Evolutionary conservation across 2,797 vertebrate genomes (phyloP).

Genomic region (Malurus leucopterus): DNA sequence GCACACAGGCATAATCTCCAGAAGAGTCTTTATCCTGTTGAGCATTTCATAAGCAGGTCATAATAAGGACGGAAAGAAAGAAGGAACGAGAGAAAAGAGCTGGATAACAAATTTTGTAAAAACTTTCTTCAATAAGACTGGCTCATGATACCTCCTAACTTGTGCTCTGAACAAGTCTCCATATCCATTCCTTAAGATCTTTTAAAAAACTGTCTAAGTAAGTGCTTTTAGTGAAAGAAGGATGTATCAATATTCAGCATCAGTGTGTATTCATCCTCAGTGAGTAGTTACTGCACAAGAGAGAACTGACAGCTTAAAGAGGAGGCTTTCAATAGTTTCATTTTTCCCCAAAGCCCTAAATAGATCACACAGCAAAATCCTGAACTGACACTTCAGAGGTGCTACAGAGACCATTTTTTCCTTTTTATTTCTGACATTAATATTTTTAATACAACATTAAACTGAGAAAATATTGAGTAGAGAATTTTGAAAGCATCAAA

Average conservation of each 20-base stretch:
- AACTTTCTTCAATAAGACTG: background rate
- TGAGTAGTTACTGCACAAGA: slow-evolving; percentile 3
- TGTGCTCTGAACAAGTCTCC: background rate
- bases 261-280: slow-evolving; percentile 10
- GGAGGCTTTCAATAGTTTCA: slow-evolving; percentile 24
- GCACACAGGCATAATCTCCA: background rate
- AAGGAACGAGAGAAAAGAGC: background rate
- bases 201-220: background rate
- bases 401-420: background rate
- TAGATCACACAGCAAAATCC: slow-evolving; percentile 52
- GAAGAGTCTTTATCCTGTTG: background rate
- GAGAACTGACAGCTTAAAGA: slow-evolving; percentile 23
- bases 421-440: slow-evolving; percentile 16
- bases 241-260: slow-evolving; percentile 34
- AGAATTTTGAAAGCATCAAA: background rate
- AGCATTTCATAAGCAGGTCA: slow-evolving; percentile 19
- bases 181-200: background rate
- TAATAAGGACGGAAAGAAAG: background rate
- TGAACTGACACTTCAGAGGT: slow-evolving; percentile 28
- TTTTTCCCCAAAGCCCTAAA: slow-evolving; percentile 17
- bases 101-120: background rate
- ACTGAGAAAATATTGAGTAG: slow-evolving; percentile 4
- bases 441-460: slow-evolving; percentile 41
- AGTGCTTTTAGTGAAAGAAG: slow-evolving; percentile 1
- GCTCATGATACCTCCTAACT: background rate